These are phyloP conservation scores for Acrocephalus scirpaceus DNA, from an alignment of 2,797 vertebrate genomes.

Conservation along the genomic window DNA sequence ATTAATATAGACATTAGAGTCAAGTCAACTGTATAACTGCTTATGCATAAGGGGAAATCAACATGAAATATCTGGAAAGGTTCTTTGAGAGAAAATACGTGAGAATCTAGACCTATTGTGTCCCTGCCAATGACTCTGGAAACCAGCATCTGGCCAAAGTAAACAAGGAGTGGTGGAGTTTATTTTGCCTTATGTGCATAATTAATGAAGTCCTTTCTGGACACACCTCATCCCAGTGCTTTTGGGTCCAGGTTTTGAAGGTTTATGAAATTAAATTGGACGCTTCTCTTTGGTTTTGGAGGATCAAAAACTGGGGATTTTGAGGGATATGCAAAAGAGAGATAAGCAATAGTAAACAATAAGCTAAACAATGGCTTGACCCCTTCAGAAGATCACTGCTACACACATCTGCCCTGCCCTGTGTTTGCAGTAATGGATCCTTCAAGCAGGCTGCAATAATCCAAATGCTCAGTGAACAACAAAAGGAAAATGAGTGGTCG, in stretches of 20 bases:
- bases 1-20: slow-evolving; percentile 59
- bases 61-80: background rate
- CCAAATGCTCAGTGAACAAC: background rate
- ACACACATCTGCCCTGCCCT: background rate
- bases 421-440: fast-evolving
- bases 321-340: background rate
- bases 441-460: background rate
- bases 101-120: background rate
- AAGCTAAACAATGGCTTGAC: background rate
- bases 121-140: background rate
- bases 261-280: background rate
- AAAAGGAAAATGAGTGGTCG: slow-evolving; percentile 4
- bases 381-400: background rate
- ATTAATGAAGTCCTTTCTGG: background rate
- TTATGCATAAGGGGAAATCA: background rate
- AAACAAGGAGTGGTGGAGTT: background rate
- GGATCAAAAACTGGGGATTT: background rate
- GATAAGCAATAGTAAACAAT: background rate
- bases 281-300: background rate
- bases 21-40: slow-evolving; percentile 8
- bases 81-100: background rate
- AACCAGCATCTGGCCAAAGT: background rate
- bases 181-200: background rate
- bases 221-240: background rate
- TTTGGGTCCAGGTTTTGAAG: background rate